Percentiles rank a stretch among this genome's conserved stretches.
These are phyloP conservation scores for Carduelis carduelis DNA, from an alignment of 2,797 vertebrate genomes.

Conservation along the genomic window DNA sequence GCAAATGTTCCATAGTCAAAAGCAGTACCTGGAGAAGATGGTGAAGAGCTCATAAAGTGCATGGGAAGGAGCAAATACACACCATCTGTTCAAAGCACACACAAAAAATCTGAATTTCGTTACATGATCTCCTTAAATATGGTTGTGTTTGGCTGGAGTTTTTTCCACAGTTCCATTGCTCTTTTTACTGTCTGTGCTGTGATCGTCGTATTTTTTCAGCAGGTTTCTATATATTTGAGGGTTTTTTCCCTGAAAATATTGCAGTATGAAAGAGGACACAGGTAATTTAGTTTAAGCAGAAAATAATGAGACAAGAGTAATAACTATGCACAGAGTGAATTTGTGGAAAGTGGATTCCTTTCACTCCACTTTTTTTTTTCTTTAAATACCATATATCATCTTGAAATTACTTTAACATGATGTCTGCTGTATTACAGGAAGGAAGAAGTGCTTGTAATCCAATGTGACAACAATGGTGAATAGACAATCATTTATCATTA, in stretches of 20 bases:
- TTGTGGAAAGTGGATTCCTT: neutral
- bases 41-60: neutral
- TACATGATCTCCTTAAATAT: neutral
- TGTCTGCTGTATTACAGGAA: neutral
- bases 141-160: neutral
- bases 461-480: neutral
- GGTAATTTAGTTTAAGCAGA: neutral
- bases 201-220: neutral
- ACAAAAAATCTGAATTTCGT: neutral
- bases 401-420: neutral
- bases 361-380: neutral
- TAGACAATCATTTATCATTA: neutral
- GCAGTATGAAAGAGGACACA: neutral
- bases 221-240: neutral
- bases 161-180: neutral
- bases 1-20: neutral
- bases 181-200: neutral
- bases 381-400: neutral
- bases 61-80: neutral
- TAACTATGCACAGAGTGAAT: neutral
- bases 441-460: neutral
- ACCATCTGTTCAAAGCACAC: neutral
- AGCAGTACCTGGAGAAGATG: neutral
- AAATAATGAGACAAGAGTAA: neutral
- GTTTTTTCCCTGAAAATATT: neutral